A percentile compares a stretch with the other conserved stretches of the same genome.
These are phyloP conservation scores for Orientallactaga sibirica DNA, from an alignment of 2,797 vertebrate genomes.

Conservation along the genomic window DNA sequence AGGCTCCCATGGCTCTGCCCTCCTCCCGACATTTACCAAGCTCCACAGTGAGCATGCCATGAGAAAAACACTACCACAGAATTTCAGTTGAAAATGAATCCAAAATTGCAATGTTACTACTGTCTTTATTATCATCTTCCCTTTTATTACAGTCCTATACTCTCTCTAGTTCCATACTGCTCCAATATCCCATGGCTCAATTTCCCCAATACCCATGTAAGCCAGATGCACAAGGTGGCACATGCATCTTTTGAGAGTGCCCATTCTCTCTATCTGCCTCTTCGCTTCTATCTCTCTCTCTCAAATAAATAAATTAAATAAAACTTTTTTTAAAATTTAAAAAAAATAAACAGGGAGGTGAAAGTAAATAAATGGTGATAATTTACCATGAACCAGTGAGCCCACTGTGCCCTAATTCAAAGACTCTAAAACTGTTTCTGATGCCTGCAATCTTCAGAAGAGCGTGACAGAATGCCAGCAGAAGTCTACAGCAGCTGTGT, in stretches of 20 bases:
- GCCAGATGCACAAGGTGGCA: too few species aligned
- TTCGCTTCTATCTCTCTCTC: too few species aligned
- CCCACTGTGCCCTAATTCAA: not conserved
- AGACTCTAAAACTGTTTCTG: slow-evolving; percentile 2
- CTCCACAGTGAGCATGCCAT: not conserved
- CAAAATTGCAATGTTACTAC: not conserved
- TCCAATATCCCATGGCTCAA: slow-evolving; percentile 42
- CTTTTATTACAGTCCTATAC: not conserved
- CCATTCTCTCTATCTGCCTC: too few species aligned
- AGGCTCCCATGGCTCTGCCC: not conserved
- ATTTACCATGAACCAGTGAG: slow-evolving; percentile 22
- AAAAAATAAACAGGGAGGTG: too few species aligned
- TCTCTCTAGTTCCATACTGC: not conserved
- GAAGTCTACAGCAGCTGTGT: not conserved
- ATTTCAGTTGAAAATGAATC: slow-evolving; percentile 41
- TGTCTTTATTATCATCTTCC: not conserved
- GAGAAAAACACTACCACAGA: not conserved
- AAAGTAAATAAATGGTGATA: not conserved
- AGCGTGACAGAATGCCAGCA: not conserved
- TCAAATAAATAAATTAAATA: too few species aligned
- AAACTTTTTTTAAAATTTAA: too few species aligned
- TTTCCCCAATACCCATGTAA: too few species aligned
- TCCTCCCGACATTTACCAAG: not conserved
- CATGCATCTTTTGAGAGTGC: too few species aligned
- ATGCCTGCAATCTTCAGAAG: slow-evolving; percentile 3